These are phyloP conservation scores for Gobio occitaniae DNA, from an alignment of 2,797 vertebrate species.

Conservation along the genomic window DNA sequence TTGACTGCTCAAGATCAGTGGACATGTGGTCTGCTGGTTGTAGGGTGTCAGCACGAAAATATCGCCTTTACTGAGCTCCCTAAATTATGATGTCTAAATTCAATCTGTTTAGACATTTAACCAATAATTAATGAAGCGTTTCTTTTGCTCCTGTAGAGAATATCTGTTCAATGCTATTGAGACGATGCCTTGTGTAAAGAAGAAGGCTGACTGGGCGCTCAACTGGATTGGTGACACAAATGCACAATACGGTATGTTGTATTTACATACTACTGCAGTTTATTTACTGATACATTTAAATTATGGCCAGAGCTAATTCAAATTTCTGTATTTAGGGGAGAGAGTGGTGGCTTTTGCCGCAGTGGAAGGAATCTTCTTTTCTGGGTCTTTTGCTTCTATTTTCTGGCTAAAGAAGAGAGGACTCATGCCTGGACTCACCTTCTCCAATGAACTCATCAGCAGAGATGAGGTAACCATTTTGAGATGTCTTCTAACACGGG, in stretches of 20 bases:
- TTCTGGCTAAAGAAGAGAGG: conserved; percentile 99
- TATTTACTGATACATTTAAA: neutral
- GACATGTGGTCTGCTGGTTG: conserved; percentile 66
- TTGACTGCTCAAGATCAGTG: conserved; percentile 60
- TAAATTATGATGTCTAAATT: neutral
- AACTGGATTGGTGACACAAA: conserved; percentile 93
- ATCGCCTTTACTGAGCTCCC: conserved; percentile 72
- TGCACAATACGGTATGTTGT: conserved; percentile 84
- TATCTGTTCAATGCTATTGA: conserved; percentile 96
- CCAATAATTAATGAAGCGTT: neutral
- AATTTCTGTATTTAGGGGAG: conserved; percentile 80
- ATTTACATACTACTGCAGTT: rapidly evolving
- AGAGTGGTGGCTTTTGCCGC: conserved; percentile 94
- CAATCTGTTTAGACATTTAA: no score
- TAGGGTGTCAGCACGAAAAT: conserved; percentile 66
- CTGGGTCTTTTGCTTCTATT: conserved; percentile 95
- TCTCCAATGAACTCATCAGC: conserved; percentile 96
- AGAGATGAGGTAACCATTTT: conserved; percentile 88
- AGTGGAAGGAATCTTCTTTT: conserved; percentile 98
- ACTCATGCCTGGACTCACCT: conserved; percentile 96
- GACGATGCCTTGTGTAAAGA: conserved; percentile 93
- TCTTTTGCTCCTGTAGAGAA: conserved; percentile 76
- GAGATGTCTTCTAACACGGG: rapidly evolving
- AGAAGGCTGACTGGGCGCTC: conserved; percentile 97
- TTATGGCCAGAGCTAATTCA: neutral